Percentiles rank a stretch among this genome's conserved stretches.
Evolutionary conservation across 2,113 vertebrate genomes (phyloP).

Genomic region (Dolichallabes microphthalmus): DNA sequence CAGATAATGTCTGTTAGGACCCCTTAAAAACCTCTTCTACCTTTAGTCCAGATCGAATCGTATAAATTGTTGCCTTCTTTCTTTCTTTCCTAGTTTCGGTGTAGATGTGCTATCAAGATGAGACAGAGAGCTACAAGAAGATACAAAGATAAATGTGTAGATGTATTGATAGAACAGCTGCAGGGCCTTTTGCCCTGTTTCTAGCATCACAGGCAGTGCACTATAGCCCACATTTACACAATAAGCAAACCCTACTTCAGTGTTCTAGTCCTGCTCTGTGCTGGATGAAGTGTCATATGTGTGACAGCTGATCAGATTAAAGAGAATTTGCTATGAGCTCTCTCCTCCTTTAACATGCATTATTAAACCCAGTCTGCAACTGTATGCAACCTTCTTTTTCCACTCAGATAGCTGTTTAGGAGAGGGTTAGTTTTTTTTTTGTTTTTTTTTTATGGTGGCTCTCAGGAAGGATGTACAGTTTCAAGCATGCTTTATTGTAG

Average conservation of each 20-base stretch:
- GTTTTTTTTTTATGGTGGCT: constrained; percentile 12
- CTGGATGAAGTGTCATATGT: constrained; percentile 41
- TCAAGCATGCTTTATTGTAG: constrained; percentile 21
- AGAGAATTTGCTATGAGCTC: constrained; percentile 50
- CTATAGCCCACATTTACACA: constrained; percentile 35
- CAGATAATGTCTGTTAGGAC: constrained; percentile 29
- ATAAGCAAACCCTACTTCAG: constrained; percentile 15
- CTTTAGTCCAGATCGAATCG: constrained; percentile 22
- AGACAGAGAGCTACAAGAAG: constrained; percentile 1
- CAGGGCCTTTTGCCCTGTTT: constrained; percentile 19
- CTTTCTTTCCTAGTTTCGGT: neutral
- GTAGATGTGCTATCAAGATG: constrained; percentile 24
- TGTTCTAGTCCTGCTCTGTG: constrained; percentile 17
- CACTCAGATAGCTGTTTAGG: neutral
- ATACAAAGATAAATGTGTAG: constrained; percentile 15
- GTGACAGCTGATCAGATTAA: constrained; percentile 52
- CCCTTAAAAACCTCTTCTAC: constrained; percentile 10
- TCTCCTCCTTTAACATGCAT: constrained; percentile 46
- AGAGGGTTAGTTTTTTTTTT: neutral
- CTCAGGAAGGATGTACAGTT: neutral
- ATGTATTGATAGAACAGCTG: constrained; percentile 33
- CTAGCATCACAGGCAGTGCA: constrained; percentile 15
- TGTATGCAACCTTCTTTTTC: constrained; percentile 24
- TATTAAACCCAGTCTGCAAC: constrained; percentile 47
- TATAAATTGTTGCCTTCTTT: neutral